phyloP scores from a whole-genome alignment of 2,888 invertebrate genomes.

The Idaea straminata region DNA sequence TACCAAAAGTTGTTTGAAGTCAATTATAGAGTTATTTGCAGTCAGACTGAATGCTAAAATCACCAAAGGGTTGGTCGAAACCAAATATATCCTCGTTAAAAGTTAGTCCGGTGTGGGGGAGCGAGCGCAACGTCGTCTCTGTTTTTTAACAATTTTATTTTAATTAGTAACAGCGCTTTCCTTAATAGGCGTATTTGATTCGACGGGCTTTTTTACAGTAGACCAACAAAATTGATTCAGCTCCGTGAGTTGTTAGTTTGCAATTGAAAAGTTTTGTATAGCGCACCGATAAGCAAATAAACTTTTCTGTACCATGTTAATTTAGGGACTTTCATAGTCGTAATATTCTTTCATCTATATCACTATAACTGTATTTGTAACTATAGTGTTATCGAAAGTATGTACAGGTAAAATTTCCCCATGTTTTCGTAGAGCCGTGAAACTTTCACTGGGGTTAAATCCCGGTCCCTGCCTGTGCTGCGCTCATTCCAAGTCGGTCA shows the following conservation, averaged over 20 bases:
- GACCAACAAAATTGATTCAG: neutral
- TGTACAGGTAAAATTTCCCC: constrained; percentile 15
- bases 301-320: neutral
- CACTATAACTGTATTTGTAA: neutral
- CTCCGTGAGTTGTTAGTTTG: neutral
- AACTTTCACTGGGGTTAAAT: constrained; percentile 34
- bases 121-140: constrained; percentile 51
- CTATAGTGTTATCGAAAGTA: neutral
- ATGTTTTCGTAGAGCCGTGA: constrained; percentile 27
- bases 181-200: constrained; percentile 67
- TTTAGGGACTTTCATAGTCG: neutral
- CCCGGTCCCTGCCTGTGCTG: constrained; percentile 29
- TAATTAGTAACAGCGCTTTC: constrained; percentile 72
- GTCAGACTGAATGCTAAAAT: constrained; percentile 76
- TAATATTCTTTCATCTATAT: neutral
- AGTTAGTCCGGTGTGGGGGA: constrained; percentile 66
- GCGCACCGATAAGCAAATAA: neutral
- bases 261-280: neutral
- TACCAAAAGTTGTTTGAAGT: constrained; percentile 73
- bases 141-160: constrained; percentile 79
- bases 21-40: constrained; percentile 78
- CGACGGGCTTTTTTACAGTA: constrained; percentile 43
- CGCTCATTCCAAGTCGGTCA: constrained; percentile 45
- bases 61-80: constrained; percentile 78
- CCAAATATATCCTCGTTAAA: constrained; percentile 80